Evolutionary conservation across 2,113 vertebrate genomes (phyloP).

Genomic region (Tricholaema leucomelas): DNA sequence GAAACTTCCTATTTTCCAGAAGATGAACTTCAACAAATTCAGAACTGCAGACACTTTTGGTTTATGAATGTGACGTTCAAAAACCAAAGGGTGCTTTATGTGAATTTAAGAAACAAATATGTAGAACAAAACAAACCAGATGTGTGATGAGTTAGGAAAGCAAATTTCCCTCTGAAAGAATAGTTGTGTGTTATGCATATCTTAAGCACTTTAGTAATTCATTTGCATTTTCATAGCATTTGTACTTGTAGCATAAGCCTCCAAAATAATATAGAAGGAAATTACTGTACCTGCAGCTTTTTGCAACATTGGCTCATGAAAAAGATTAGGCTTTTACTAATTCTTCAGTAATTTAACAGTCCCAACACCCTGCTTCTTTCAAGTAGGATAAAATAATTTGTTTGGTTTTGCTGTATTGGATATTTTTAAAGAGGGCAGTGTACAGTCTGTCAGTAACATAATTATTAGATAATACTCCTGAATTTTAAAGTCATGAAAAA

Average conservation of each 20-base stretch:
- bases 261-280: not conserved
- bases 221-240: constrained; percentile 34
- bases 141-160: not conserved
- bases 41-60: not conserved
- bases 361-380: not conserved
- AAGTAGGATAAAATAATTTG: not conserved
- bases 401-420: not conserved
- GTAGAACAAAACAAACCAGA: not conserved
- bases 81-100: not conserved
- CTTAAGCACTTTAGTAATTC: not conserved
- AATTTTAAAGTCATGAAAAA: constrained; percentile 21
- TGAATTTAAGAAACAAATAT: not conserved
- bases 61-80: not conserved
- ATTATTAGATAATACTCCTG: constrained; percentile 10
- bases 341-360: constrained; percentile 7
- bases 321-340: constrained; percentile 31
- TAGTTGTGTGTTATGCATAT: not conserved
- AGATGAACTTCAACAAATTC: not conserved
- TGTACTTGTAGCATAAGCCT: not conserved
- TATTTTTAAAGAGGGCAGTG: not conserved
- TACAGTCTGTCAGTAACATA: not conserved
- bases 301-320: not conserved
- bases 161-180: not conserved
- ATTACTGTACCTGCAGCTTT: constrained; percentile 29
- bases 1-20: not conserved